Base-by-base conservation (phyloP, 2,797 vertebrate species). In the Tokudaia muenninki region DNA sequence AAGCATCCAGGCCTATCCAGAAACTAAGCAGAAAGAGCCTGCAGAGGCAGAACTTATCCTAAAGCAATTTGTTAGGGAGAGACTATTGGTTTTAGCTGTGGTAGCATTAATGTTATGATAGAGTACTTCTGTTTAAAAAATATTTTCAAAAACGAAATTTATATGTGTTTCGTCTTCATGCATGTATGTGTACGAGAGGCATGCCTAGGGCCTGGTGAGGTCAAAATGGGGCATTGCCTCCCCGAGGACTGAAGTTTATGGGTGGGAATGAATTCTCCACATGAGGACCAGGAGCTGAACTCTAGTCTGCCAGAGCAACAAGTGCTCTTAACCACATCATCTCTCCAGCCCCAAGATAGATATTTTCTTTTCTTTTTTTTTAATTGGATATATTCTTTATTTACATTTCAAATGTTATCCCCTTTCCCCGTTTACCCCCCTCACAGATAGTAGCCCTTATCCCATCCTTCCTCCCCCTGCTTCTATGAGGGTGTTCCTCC, bases 31-130 rank as follows among this genome's bases (percentile, higher is more conserved):
- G 52, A 13, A 93, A 92, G 19, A 84, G 55, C 12, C 44, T 86
- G 31, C 72, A 31, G 12, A 52, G 41, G 9, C 17, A 47, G 70
- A 34, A 24, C 55, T 93, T 65, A 34, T 29, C 17, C 24, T 79
- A 10, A 57, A 84, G 65, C 50, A 81, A 0, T 44, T 83, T 84
- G 13, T 17, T 34, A 61, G 50, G 14, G 65, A 4, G 61, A 90
- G 11, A 94, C 47, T 80, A 78, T 55, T 74, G 80, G 26, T 89
- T 84, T 92, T 94, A 83, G n/a, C 67, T 91, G 65, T 86, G 10
- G 8, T 57, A 26, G 26, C 61, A 52, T 26, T 11, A 13, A 0
- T 81, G n/a, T 26, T 94, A 52, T 47, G 11, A 59, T 72, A n/a
- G 41, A 44, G 75, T 87, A 61, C 31, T 82, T 94, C 11, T 61